Base-by-base conservation (phyloP, 2,113 vertebrate species). In the Sebastes schlegelii region DNA sequence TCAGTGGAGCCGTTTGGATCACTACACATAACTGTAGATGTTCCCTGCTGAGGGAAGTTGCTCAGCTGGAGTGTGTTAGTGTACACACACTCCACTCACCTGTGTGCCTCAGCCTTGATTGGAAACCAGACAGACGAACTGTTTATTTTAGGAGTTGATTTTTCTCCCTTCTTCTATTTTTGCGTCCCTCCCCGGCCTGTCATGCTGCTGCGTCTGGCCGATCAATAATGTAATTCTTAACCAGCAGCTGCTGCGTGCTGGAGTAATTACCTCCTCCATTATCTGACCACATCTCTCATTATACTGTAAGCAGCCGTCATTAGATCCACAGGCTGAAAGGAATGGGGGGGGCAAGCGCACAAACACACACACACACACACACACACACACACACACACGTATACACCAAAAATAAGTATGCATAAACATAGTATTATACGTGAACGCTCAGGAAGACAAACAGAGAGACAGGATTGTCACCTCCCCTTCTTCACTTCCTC, bases 161-260 rank as follows among this genome's bases (percentile, higher is more conserved):
- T 81, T 77, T 86, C 45, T 83, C 49, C 62, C 57, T 19, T 58
- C 60, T 77, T 84, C 49, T 14, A 43, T 71, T 80, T 85, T 81
- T 75, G 73, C 49, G 2, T 55, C 58, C 26, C 49, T 73, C 69
- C 49, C 46, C 3, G 2, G 54, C 26, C 67, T 55, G 42, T 78
- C 88, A 60, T 66, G 55, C 71, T 66, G 61, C 72, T 81, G 79
- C 86, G 82, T 89, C 55, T 66, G 65, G 48, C 70, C 23, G 10
- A 92, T 93, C 92, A 80, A 92, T 94, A 89, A 92, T 85, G 86
- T 81, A 51, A 92, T 91, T 88, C 89, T 87, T 88, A 91, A 92
- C 84, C 87, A 90, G 86, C 4, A 43, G 76, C 77, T 85, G 70
- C 79, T 76, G 76, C 57, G 26, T n/a, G 4, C 80, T 80, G 69